These are phyloP conservation scores for Echiichthys vipera DNA, from an alignment of 2,797 vertebrate genomes.

Conservation along the genomic window DNA sequence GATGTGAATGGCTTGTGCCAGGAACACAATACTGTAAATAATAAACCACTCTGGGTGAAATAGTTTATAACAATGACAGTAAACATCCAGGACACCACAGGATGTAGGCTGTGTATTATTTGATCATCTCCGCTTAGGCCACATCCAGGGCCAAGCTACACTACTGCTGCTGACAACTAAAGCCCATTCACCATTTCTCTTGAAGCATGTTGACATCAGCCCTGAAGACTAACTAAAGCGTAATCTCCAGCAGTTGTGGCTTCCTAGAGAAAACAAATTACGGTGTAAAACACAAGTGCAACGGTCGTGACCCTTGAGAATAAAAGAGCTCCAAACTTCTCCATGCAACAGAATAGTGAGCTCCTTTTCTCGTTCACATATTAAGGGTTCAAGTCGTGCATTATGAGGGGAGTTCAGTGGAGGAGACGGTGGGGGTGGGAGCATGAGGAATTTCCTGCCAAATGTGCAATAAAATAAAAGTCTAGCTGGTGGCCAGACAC, in stretches of 20 bases:
- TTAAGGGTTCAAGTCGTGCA: constrained; percentile 77
- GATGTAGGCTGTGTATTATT: constrained; percentile 58
- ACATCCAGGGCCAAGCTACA: constrained; percentile 63
- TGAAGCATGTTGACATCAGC: constrained; percentile 55
- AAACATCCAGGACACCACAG: constrained; percentile 49
- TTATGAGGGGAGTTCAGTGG: constrained; percentile 80
- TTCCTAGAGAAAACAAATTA: not conserved
- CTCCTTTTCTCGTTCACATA: constrained; percentile 58
- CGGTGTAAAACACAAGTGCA: constrained; percentile 44
- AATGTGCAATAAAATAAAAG: constrained; percentile 86
- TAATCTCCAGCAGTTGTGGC: not conserved
- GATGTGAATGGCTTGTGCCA: constrained; percentile 12
- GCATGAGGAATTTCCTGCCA: constrained; percentile 88
- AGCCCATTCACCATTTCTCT: constrained; percentile 62
- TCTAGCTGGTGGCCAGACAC: constrained; percentile 79
- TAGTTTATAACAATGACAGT: constrained; percentile 35
- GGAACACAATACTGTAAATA: constrained; percentile 11
- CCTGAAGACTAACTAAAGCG: constrained; percentile 20
- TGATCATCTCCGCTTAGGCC: constrained; percentile 66
- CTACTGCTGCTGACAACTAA: constrained; percentile 63
- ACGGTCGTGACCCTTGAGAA: constrained; percentile 1
- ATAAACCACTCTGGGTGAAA: constrained; percentile 9
- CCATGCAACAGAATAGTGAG: constrained; percentile 57
- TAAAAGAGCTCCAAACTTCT: constrained; percentile 62
- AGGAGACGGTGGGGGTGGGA: constrained; percentile 73